A percentile compares a stretch with the other conserved stretches of the same genome.
Evolutionary conservation across 2,888 invertebrate genomes (phyloP).

Genomic region (Notocelia uddmanniana): DNA sequence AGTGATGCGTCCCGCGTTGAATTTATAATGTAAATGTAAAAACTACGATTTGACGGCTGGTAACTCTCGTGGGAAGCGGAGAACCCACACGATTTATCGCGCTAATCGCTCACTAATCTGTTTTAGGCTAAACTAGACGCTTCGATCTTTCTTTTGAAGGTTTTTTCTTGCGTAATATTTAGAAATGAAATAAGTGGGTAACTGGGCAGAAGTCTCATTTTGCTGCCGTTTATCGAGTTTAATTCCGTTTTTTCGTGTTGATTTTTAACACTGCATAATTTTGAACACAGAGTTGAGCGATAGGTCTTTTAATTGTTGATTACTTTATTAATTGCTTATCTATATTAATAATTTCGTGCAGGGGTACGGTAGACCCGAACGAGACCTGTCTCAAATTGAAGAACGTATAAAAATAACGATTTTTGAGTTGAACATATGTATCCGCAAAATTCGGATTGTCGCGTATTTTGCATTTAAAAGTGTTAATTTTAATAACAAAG

Average conservation of each 20-base stretch:
- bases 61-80: slow-evolving; percentile 75
- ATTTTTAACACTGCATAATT: neutral
- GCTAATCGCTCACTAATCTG: slow-evolving; percentile 39
- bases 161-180: neutral
- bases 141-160: slow-evolving; percentile 15
- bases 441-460: too few relatives aligned
- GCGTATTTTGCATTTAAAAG: too few relatives aligned
- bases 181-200: neutral
- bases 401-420: too few relatives aligned
- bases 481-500: too few relatives aligned
- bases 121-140: slow-evolving; percentile 37
- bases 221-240: neutral
- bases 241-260: neutral
- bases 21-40: slow-evolving; percentile 71
- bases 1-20: slow-evolving; percentile 79
- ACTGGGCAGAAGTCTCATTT: neutral
- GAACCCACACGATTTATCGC: slow-evolving; percentile 64
- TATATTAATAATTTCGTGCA: too few relatives aligned
- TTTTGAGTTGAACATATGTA: too few relatives aligned
- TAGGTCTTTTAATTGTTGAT: neutral
- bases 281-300: neutral
- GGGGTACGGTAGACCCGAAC: too few relatives aligned
- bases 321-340: too few relatives aligned
- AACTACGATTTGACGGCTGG: slow-evolving; percentile 76
- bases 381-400: too few relatives aligned